Evolutionary conservation across 2,888 invertebrate genomes (phyloP), one percentile per base, ranked within the genome.

Genomic region (Salpingus planirostris): DNA sequence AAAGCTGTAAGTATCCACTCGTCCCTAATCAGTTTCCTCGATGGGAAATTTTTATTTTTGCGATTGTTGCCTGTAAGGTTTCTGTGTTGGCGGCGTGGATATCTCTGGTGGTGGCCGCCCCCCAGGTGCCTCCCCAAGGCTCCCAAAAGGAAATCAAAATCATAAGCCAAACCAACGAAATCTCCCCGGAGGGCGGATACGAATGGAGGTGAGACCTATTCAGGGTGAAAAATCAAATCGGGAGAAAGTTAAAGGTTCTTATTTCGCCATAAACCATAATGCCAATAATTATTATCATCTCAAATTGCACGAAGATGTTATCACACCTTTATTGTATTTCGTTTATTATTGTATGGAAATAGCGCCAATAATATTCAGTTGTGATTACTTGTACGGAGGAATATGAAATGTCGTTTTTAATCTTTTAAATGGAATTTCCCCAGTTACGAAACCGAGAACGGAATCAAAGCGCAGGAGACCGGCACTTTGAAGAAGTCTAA

Each of bases 371-470:
- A 24, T 24, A 24, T 24, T 10, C 24, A 7, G 10, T 24, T 24
- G 6, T 24, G 10, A 8, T 24, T n/a, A 24, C n/a, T n/a, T n/a
- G n/a, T n/a, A 5, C 8, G 11, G 8, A 15, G 8, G 10, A 27
- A 7, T 14, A 27, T 7, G 13, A 27, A 12, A 27, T n/a, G n/a
- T n/a, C n/a, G n/a, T n/a, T n/a, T n/a, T n/a, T n/a, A n/a, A 7
- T 11, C 10, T 24, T n/a, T 24, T 24, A n/a, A 6, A 18, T 27
- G 8, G n/a, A 15, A 13, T n/a, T n/a, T n/a, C n/a, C n/a, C n/a
- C 59, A 86, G 86, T 57, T 86, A 76, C 55, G 85, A 86, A 67
- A 78, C 85, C 11, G 84, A 80, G 36, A 86, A 86, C 55, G 84
- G 84, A 34, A 86, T 86, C 35, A 80, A 84, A 57, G 83, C 80